Percentiles rank a stretch among this genome's conserved stretches.
phyloP scores from a whole-genome alignment of 2,888 invertebrate species.

The Malachius bipustulatus region DNA sequence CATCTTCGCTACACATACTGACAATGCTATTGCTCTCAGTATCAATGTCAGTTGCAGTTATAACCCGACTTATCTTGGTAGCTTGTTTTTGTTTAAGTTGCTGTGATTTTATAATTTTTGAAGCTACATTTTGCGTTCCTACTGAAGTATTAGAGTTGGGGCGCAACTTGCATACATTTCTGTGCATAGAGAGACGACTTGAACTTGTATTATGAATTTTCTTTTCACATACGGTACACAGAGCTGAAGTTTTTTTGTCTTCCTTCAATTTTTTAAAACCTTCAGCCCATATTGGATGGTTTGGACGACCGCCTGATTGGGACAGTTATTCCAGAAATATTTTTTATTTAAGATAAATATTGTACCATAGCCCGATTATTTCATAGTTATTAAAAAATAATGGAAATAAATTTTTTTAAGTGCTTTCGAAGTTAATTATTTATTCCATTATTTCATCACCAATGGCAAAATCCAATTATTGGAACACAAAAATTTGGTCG shows the following conservation, averaged over 20 bases:
- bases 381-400: no score
- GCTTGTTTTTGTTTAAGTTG: no score
- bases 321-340: no score
- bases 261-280: conserved; percentile 4
- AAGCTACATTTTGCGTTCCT: not conserved
- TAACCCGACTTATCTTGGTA: not conserved
- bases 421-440: no score
- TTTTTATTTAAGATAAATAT: no score
- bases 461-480: no score
- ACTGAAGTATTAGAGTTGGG: not conserved
- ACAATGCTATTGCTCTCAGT: not conserved
- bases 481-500: no score
- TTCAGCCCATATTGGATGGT: conserved; percentile 1
- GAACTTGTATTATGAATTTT: not conserved
- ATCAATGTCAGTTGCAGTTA: not conserved
- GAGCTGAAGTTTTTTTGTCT: conserved; percentile 1
- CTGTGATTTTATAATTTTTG: not conserved
- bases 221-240: conserved; percentile 2
- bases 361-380: no score
- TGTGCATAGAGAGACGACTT: not conserved
- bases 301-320: no score
- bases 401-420: no score
- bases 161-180: not conserved
- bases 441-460: no score
- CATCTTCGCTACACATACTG: not conserved